These are phyloP conservation scores for Puma concolor DNA, from an alignment of 2,113 vertebrate genomes.

Conservation along the genomic window DNA sequence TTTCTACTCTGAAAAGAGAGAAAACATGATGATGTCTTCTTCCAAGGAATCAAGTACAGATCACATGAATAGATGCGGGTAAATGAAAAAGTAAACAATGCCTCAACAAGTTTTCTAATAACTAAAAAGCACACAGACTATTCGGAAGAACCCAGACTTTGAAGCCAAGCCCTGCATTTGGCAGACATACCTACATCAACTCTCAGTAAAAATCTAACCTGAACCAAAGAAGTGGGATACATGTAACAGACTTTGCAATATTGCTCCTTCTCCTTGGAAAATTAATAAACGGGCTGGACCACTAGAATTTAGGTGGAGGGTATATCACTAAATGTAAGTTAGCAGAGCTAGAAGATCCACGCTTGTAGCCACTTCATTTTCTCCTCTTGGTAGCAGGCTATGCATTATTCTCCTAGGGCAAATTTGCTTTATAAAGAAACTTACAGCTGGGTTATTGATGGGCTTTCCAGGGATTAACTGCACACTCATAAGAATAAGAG, in stretches of 20 bases:
- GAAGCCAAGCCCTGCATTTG: background rate
- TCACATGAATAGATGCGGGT: background rate
- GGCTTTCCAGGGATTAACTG: constrained; percentile 87
- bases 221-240: background rate
- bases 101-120: background rate
- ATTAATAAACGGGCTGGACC: background rate
- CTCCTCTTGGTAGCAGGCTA: constrained; percentile 68
- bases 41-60: background rate
- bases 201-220: background rate
- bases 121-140: background rate
- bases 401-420: constrained; percentile 73
- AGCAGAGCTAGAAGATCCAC: constrained; percentile 56
- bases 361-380: constrained; percentile 70
- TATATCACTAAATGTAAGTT: constrained; percentile 68
- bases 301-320: background rate
- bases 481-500: constrained; percentile 86
- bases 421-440: constrained; percentile 84
- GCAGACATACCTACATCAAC: background rate
- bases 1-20: background rate
- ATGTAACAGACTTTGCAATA: background rate
- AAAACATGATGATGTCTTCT: background rate
- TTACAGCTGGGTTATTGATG: constrained; percentile 86
- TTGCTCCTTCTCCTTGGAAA: background rate
- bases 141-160: background rate
- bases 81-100: background rate